Conservation (phyloP, 2,888 invertebrate species). For the Aleiodes testaceus region DNA sequence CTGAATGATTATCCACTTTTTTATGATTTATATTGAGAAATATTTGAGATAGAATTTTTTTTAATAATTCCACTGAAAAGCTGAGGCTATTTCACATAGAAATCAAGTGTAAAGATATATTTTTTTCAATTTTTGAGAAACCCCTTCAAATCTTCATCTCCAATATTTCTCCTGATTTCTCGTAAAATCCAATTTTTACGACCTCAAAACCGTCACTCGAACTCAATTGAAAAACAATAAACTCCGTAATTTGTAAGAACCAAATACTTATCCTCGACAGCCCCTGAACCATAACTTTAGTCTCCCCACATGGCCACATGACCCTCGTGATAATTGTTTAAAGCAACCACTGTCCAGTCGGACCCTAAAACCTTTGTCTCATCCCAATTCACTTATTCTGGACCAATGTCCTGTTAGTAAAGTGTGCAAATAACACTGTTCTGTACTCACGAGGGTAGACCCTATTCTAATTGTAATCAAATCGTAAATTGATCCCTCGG, state of each 20-base stretch:
- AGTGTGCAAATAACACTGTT: conserved; percentile 35
- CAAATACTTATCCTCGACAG: conserved; percentile 63
- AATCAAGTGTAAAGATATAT: too few species aligned
- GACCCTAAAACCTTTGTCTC: conserved; percentile 55
- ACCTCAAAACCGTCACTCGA: too few species aligned
- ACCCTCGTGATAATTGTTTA: conserved; percentile 73
- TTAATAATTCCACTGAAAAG: too few species aligned
- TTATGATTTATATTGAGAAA: background rate
- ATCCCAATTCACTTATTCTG: conserved; percentile 60
- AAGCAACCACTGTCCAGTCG: conserved; percentile 68
- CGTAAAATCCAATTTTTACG: too few species aligned
- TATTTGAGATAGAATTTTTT: too few species aligned
- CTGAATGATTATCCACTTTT: conserved; percentile 42
- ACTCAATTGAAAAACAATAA: too few species aligned
- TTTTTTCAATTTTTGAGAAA: too few species aligned
- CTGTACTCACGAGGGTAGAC: conserved; percentile 1
- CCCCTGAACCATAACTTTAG: conserved; percentile 40
- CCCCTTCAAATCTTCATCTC: too few species aligned
- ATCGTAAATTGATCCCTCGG: conserved; percentile 36
- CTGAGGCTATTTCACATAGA: too few species aligned
- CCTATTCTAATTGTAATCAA: conserved; percentile 17
- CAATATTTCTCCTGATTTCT: too few species aligned
- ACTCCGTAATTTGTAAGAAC: too few species aligned
- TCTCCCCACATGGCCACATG: conserved; percentile 54
- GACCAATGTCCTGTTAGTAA: conserved; percentile 48